Evolutionary conservation across 2,888 invertebrate species (phyloP), one percentile per base, ranked within the genome.

Genomic region (Phengaris alcon): DNA sequence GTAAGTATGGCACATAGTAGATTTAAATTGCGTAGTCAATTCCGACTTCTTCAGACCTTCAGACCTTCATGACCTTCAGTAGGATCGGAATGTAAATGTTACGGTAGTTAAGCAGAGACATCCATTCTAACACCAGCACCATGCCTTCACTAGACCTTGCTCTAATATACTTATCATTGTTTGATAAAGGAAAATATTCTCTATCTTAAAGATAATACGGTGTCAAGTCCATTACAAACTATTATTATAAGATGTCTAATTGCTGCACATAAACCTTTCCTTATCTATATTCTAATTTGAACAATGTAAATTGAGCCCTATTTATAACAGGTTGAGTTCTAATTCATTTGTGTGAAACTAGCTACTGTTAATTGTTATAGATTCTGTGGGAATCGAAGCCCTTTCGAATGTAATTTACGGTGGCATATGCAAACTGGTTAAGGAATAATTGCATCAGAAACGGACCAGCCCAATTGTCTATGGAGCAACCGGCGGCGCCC

Each of bases 311-410:
- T 35, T 72, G 3, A 52, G 44, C 72, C 35, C 13, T 72, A 35
- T 6, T 3, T 0, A 3, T 13, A 13, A 3, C 0, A 22, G 35
- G 54, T 54, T 54, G 12, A 13, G 35, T 54, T 13, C 3, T 0
- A 13, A 70, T 13, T 52, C 2, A 51, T 9, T 46, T 8, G 22
- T 6, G 22, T 10, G 2, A 46, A 15, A 22, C 59, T 10, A 0
- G 13, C 15, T 22, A 51, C 48, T 35, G 77, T 77, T 77, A 78
- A 74, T 75, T 76, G 77, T 75, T 70, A 55, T 75, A 55, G 55
- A 70, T 69, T 74, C 86, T 90, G 91, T 92, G 92, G 90, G 91
- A 92, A 91, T 86, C 80, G 81, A 83, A 86, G 88, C 87, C 91
- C 90, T 90, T 91, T 91, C 90, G 83, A 90, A 86, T 84, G 83